phyloP scores from a whole-genome alignment of 2,113 vertebrate species.

The Pelecanoides urinatrix region DNA sequence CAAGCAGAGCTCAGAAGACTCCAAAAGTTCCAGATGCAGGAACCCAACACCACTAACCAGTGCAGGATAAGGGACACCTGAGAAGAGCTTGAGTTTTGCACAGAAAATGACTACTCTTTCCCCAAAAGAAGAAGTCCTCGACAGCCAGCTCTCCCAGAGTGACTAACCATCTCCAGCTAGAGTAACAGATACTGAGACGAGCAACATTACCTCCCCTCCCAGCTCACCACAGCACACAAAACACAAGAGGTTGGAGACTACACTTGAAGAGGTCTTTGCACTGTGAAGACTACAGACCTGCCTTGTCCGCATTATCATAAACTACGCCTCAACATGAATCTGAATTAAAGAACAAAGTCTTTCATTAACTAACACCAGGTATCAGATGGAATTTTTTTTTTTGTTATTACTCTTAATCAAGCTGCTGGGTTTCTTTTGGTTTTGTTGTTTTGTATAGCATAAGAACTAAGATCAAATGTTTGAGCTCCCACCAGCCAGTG shows the following conservation, averaged over 20 bases:
- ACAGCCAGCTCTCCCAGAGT: not conserved
- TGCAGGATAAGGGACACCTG: not conserved
- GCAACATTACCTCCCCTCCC: not conserved
- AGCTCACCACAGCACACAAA: not conserved
- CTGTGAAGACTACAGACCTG: not conserved
- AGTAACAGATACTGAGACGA: not conserved
- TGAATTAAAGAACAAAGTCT: not conserved
- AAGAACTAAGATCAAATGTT: not conserved
- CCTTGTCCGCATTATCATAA: not conserved
- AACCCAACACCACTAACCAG: not conserved
- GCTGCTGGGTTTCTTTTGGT: not conserved
- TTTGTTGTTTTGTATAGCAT: not conserved
- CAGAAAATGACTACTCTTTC: not conserved
- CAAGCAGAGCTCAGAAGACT: not conserved
- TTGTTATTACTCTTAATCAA: not conserved
- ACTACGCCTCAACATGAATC: not conserved
- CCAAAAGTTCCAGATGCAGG: not conserved
- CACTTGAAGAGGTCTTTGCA: not conserved
- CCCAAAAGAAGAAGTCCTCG: not conserved
- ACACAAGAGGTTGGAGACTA: not conserved
- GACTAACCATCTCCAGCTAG: not conserved
- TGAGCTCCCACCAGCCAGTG: not conserved
- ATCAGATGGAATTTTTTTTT: not conserved
- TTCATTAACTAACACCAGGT: not conserved
- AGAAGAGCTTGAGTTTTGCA: not conserved